Evolutionary conservation across 1,140 invertebrate genomes (phyloP).

Genomic region (Gonioctena quinquepunctata): DNA sequence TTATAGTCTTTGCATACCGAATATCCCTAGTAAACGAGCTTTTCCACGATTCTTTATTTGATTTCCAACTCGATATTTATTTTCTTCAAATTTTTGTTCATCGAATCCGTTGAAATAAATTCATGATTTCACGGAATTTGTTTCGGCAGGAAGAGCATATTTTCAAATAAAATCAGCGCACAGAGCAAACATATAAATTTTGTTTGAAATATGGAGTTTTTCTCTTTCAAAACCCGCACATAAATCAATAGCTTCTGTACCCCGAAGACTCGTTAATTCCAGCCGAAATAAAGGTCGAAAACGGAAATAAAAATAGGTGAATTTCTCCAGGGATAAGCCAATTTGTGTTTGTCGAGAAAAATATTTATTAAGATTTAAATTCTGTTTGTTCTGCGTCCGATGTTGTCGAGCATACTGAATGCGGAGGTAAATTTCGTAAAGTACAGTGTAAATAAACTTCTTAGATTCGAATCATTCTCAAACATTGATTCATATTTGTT

Average conservation of each 20-base stretch:
- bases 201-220: constrained; percentile 3
- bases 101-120: too few relatives aligned
- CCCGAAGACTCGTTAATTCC: constrained; percentile 9
- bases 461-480: background rate
- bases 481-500: background rate
- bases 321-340: constrained; percentile 7
- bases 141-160: background rate
- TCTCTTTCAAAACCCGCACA: background rate
- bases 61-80: too few relatives aligned
- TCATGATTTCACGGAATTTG: too few relatives aligned
- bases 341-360: constrained; percentile 12
- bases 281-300: constrained; percentile 12
- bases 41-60: too few relatives aligned
- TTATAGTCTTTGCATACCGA: too few relatives aligned
- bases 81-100: too few relatives aligned
- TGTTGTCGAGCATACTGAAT: background rate
- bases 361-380: constrained; percentile 34
- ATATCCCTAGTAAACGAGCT: too few relatives aligned
- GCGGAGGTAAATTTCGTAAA: background rate
- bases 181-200: constrained; percentile 6
- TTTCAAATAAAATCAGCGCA: constrained; percentile 7
- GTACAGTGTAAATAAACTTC: constrained; percentile 1
- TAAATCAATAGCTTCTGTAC: constrained; percentile 11
- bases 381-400: constrained; percentile 24
- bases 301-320: constrained; percentile 14